Conservation (phyloP, 1,140 invertebrate genomes). For the Bombus sylvicola region DNA sequence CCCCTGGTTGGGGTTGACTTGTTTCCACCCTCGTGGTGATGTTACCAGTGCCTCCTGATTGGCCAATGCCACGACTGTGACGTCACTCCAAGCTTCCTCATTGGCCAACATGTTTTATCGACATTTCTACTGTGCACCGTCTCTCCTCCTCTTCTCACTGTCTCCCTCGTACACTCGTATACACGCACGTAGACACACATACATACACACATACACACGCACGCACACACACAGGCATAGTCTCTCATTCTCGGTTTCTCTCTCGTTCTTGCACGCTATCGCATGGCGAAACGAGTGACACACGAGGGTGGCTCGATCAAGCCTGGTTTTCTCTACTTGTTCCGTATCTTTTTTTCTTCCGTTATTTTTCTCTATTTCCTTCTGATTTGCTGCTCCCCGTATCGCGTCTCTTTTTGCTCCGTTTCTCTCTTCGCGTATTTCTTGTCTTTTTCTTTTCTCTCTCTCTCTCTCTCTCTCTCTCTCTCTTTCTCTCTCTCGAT, state of each 20-base stretch:
- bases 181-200: not conserved
- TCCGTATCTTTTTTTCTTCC: not conserved
- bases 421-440: too few relatives aligned
- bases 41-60: constrained; percentile 77
- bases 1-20: constrained; percentile 70
- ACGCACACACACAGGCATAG: not conserved
- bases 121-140: constrained; percentile 76
- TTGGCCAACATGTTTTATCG: constrained; percentile 82
- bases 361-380: not conserved
- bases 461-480: too few relatives aligned
- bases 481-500: rapidly evolving
- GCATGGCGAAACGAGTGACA: constrained; percentile 35
- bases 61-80: constrained; percentile 77
- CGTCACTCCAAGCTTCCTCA: constrained; percentile 78
- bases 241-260: not conserved
- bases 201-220: rapidly evolving
- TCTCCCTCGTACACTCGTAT: not conserved
- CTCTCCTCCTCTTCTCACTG: constrained; percentile 13
- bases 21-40: constrained; percentile 70
- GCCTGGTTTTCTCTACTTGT: constrained; percentile 18
- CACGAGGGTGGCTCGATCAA: constrained; percentile 51
- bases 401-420: too few relatives aligned
- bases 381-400: not conserved
- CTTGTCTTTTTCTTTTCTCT: too few relatives aligned
- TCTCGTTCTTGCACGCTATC: constrained; percentile 37